These are phyloP conservation scores for Sebastes oblongus DNA, from an alignment of 2,797 vertebrate species.

Conservation along the genomic window DNA sequence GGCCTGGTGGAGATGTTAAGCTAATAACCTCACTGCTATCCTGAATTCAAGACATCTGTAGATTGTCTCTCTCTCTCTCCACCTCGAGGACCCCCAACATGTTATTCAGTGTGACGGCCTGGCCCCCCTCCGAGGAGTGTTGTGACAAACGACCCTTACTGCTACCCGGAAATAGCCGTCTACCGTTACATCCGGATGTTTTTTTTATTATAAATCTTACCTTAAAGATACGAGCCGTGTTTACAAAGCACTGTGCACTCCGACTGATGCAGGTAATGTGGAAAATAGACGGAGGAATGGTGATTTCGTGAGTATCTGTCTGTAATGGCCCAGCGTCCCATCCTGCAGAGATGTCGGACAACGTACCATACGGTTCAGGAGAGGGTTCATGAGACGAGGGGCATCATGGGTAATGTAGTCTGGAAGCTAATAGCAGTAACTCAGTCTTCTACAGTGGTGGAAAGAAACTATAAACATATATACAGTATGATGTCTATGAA, in stretches of 20 bases:
- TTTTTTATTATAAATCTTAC: constrained; percentile 28
- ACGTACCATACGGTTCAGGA: constrained; percentile 48
- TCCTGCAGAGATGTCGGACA: constrained; percentile 50
- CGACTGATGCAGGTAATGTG: neutral
- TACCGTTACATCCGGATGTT: neutral
- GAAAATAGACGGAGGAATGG: constrained; percentile 13
- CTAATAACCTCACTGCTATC: neutral
- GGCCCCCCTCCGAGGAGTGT: constrained; percentile 80
- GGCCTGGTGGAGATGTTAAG: neutral
- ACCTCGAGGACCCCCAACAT: constrained; percentile 76
- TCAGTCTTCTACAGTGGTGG: neutral
- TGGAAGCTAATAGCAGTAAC: neutral
- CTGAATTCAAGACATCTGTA: constrained; percentile 8
- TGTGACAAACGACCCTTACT: constrained; percentile 82
- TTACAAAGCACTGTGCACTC: no score
- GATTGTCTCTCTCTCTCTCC: constrained; percentile 57
- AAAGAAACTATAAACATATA: neutral
- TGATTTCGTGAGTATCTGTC: constrained; percentile 50
- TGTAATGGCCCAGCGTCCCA: constrained; percentile 59
- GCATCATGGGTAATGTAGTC: constrained; percentile 79
- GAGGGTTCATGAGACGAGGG: neutral
- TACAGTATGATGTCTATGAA: neutral
- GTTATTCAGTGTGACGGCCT: constrained; percentile 27
- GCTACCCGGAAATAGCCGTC: constrained; percentile 10
- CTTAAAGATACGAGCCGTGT: neutral